Percentiles rank a stretch among this genome's conserved stretches.
Conservation (phyloP, 1,140 invertebrate genomes). For the Cydia pomonella region DNA sequence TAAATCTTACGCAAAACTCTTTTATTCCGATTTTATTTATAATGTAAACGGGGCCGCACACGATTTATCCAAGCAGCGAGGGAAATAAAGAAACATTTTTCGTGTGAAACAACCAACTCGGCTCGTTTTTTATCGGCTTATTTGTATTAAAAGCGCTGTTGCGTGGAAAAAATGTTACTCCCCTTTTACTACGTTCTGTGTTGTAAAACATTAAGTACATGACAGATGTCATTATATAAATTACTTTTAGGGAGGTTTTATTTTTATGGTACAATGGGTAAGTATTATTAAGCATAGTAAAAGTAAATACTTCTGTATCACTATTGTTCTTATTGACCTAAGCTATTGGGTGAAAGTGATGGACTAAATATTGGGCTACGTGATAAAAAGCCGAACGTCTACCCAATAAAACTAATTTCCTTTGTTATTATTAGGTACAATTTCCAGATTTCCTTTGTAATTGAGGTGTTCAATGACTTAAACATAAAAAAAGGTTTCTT, state of each 20-base stretch:
- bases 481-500: too few species aligned
- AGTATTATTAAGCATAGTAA: too few species aligned
- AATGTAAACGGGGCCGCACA: slow-evolving; percentile 32
- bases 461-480: too few species aligned
- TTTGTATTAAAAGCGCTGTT: slow-evolving; percentile 31
- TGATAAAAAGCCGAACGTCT: too few species aligned
- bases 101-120: slow-evolving; percentile 32
- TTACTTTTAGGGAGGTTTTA: slow-evolving; percentile 1
- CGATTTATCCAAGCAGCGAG: slow-evolving; percentile 29
- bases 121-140: slow-evolving; percentile 30
- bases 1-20: slow-evolving; percentile 25
- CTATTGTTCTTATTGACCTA: too few species aligned
- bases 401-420: too few species aligned
- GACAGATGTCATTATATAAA: slow-evolving; percentile 14
- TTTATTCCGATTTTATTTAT: slow-evolving; percentile 32
- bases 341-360: too few species aligned
- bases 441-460: too few species aligned
- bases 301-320: too few species aligned
- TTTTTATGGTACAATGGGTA: not conserved
- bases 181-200: not conserved
- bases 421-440: too few species aligned
- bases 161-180: slow-evolving; percentile 29
- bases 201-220: not conserved
- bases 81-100: slow-evolving; percentile 31
- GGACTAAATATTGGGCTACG: too few species aligned